A percentile compares a stretch with the other conserved stretches of the same genome.
Conservation (phyloP, 2,888 invertebrate genomes). For the Pseudococcus jackbeardsleyi region DNA sequence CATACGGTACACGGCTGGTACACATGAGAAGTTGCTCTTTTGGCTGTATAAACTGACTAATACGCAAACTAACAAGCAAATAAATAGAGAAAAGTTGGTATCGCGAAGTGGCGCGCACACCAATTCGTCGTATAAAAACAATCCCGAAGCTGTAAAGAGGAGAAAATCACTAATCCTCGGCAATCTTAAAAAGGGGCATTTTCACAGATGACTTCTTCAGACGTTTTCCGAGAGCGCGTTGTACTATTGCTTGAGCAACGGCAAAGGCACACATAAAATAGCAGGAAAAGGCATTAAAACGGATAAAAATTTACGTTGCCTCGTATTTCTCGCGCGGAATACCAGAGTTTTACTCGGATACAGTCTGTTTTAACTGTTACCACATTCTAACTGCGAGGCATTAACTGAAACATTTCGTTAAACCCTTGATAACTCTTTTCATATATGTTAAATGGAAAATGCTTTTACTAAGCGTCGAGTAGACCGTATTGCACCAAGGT, state of each 20-base stretch:
- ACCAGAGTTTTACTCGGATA: conserved; percentile 1
- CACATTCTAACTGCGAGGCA: conserved; percentile 55
- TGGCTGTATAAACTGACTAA: conserved; percentile 3
- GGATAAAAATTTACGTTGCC: conserved; percentile 49
- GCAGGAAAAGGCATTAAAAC: conserved; percentile 55
- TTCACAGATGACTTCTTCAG: conserved; percentile 52
- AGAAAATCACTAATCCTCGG: conserved; percentile 42
- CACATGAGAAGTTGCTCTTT: conserved; percentile 1
- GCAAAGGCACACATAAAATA: conserved; percentile 28
- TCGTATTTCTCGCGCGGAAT: conserved; percentile 45
- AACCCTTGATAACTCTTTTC: conserved; percentile 54
- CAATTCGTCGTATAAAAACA: conserved; percentile 44
- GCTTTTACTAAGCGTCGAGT: conserved; percentile 48
- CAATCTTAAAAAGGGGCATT: conserved; percentile 52
- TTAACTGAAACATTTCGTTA: conserved; percentile 52
- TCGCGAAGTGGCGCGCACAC: not conserved
- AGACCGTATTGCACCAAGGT: not conserved
- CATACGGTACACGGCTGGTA: not conserved
- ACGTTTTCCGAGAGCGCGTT: conserved; percentile 34
- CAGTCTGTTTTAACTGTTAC: conserved; percentile 50
- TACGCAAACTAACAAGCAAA: conserved; percentile 29
- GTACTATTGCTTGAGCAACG: conserved; percentile 37
- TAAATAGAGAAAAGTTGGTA: conserved; percentile 29
- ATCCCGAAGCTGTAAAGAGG: conserved; percentile 1
- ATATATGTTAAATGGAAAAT: conserved; percentile 47